A percentile compares a stretch with the other conserved stretches of the same genome.
phyloP scores from a whole-genome alignment of 37 sponge, comb jelly and placozoan species.

The Halisarca cf. caerulea region DNA sequence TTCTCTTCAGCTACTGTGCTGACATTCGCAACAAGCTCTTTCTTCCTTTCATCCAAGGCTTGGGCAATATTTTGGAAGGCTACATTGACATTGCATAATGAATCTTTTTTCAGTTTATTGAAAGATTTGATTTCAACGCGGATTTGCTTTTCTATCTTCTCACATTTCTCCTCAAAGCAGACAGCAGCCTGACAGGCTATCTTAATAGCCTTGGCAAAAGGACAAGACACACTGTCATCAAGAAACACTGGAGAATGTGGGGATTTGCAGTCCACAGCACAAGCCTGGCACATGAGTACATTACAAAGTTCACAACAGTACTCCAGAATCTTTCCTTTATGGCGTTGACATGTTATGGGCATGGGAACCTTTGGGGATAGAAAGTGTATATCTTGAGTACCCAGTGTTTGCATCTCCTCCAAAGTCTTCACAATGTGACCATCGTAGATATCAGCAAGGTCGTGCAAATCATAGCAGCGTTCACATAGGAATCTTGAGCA shows the following conservation, averaged over 20 bases:
- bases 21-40: not conserved
- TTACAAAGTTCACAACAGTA: slow-evolving; percentile 15
- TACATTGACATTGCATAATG: too few relatives aligned
- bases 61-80: too few relatives aligned
- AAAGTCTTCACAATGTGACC: not conserved
- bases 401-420: not conserved
- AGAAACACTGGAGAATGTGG: not conserved
- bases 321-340: slow-evolving; percentile 5
- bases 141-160: not conserved
- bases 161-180: not conserved
- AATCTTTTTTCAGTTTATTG: not conserved
- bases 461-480: not conserved
- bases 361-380: not conserved
- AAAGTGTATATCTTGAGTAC: not conserved
- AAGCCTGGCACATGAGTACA: slow-evolving; percentile 5
- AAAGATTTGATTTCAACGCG: too few relatives aligned
- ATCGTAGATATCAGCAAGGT: not conserved
- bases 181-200: not conserved
- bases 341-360: not conserved
- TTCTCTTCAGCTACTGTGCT: not conserved
- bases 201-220: not conserved
- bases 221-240: not conserved
- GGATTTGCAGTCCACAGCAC: not conserved
- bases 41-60: not conserved
- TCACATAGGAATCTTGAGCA: not conserved